A percentile compares a stretch with the other conserved stretches of the same genome.
Evolutionary conservation across 2,113 vertebrate genomes (phyloP).

Genomic region (Malaclemys terrapin): DNA sequence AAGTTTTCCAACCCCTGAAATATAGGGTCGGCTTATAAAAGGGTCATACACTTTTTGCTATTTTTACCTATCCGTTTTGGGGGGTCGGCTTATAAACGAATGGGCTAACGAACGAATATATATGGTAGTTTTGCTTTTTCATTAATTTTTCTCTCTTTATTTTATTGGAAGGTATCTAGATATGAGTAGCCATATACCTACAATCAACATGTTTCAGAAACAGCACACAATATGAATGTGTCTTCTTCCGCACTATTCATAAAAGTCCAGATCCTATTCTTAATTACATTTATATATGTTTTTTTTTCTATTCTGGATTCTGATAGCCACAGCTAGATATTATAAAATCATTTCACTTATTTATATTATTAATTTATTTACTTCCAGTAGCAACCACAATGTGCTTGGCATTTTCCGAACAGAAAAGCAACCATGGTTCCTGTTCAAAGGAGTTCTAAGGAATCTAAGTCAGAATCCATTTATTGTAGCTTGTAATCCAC

Average conservation of each 20-base stretch:
- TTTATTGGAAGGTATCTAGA: slow-evolving; percentile 5
- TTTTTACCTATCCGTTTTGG: too few species aligned
- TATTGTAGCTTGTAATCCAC: not conserved
- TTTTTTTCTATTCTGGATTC: not conserved
- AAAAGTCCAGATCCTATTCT: not conserved
- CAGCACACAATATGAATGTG: not conserved
- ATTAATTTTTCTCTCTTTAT: not conserved
- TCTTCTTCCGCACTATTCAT: not conserved
- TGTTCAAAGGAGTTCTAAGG: not conserved
- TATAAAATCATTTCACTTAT: not conserved
- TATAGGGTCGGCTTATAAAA: too few species aligned
- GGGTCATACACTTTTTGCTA: too few species aligned
- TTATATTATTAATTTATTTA: not conserved
- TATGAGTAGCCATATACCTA: not conserved
- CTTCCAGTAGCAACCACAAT: not conserved
- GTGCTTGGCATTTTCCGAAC: accelerated
- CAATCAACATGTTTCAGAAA: not conserved
- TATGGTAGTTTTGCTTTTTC: not conserved
- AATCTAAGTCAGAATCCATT: not conserved
- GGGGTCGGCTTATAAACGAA: too few species aligned
- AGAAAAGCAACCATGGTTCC: not conserved
- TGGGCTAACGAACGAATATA: too few species aligned
- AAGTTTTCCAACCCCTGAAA: too few species aligned
- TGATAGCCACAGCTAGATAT: not conserved
- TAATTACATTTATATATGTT: not conserved